A percentile compares a stretch with the other conserved stretches of the same genome.
Evolutionary conservation across 2,888 invertebrate genomes (phyloP).

Genomic region (Aethes cnicana): DNA sequence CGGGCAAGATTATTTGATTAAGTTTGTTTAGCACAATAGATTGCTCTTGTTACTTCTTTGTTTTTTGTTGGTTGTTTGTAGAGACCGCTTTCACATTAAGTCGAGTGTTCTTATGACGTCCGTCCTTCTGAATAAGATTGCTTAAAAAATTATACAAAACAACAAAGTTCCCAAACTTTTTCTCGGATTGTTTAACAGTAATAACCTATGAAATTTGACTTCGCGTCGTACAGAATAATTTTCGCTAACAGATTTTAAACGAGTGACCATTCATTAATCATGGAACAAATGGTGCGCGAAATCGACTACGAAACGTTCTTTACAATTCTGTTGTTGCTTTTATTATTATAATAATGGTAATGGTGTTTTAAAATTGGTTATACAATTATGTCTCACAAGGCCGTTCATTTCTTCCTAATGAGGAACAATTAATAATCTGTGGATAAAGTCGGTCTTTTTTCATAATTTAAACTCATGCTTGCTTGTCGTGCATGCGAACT

Average conservation of each 20-base stretch:
- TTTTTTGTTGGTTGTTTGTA: no score
- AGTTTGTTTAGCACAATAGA: neutral
- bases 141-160: no score
- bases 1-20: neutral
- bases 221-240: slow-evolving; percentile 24
- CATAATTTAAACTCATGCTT: neutral
- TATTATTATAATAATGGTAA: slow-evolving; percentile 23
- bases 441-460: neutral
- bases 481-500: neutral
- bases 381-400: neutral
- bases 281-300: slow-evolving; percentile 37
- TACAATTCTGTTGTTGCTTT: slow-evolving; percentile 24
- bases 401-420: neutral
- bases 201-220: slow-evolving; percentile 12
- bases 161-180: no score
- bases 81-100: no score
- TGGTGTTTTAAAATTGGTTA: slow-evolving; percentile 1
- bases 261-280: slow-evolving; percentile 37
- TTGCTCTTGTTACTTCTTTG: neutral
- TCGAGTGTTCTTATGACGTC: no score
- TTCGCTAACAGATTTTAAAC: slow-evolving; percentile 32
- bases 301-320: slow-evolving; percentile 36
- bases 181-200: neutral
- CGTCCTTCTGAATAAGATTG: no score
- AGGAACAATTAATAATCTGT: neutral